These are phyloP conservation scores for Coreius guichenoti DNA, from an alignment of 2,797 vertebrate species.

Conservation along the genomic window DNA sequence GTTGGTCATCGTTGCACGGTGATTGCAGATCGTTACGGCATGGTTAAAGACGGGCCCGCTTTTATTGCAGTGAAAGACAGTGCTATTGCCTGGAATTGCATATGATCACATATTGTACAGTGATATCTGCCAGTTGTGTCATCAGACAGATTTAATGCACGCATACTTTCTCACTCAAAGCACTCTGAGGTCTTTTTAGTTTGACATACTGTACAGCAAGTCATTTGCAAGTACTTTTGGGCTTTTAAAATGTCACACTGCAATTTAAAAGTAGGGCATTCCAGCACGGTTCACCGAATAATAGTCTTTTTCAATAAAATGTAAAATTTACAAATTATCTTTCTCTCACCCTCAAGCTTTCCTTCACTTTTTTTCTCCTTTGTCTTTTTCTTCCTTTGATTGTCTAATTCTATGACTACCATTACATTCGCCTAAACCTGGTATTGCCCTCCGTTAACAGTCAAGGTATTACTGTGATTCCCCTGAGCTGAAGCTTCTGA, in stretches of 20 bases:
- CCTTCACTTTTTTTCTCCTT: neutral
- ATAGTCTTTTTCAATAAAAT: neutral
- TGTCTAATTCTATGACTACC: conserved; percentile 20
- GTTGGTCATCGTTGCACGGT: conserved; percentile 80
- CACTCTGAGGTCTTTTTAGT: conserved; percentile 50
- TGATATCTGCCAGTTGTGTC: conserved; percentile 61
- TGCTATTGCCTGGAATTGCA: conserved; percentile 67
- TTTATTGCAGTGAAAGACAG: conserved; percentile 61
- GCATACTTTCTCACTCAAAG: conserved; percentile 44
- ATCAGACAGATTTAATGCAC: conserved; percentile 54
- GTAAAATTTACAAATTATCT: conserved; percentile 4
- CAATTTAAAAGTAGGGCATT: conserved; percentile 38
- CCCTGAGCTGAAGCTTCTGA: conserved; percentile 39
- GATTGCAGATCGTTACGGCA: conserved; percentile 82
- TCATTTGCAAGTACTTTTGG: conserved; percentile 38
- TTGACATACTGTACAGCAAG: conserved; percentile 46
- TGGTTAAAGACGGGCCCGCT: conserved; percentile 52
- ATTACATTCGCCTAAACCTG: conserved; percentile 6
- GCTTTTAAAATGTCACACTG: conserved; percentile 30
- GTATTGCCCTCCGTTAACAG: conserved; percentile 35
- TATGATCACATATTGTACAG: conserved; percentile 61
- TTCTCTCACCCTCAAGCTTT: conserved; percentile 6
- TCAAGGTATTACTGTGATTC: conserved; percentile 29
- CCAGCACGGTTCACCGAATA: neutral
- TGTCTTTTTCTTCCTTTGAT: conserved; percentile 25